These are phyloP conservation scores for Microcebus ravelobensis DNA, from an alignment of 2,113 vertebrate genomes.

Conservation along the genomic window DNA sequence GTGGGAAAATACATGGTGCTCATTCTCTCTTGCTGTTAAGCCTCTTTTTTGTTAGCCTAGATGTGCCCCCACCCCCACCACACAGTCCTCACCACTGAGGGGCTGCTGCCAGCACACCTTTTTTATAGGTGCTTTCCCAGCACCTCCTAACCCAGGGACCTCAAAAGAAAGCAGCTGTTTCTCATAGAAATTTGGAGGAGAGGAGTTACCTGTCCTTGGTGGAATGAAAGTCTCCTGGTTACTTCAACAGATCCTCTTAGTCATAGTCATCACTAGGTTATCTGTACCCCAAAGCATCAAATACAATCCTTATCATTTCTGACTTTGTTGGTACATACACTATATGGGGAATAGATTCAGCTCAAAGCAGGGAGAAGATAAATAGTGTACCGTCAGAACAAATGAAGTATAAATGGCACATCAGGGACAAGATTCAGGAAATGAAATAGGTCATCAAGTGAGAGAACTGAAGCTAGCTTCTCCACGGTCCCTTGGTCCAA, in stretches of 20 bases:
- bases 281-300: neutral
- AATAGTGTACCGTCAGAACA: neutral
- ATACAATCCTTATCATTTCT: neutral
- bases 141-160: neutral
- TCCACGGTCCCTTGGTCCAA: neutral
- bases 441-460: neutral
- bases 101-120: too few species aligned
- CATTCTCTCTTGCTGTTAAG: neutral
- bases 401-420: neutral
- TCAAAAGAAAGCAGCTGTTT: neutral
- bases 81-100: neutral
- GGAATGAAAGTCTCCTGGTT: neutral
- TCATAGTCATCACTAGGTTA: neutral
- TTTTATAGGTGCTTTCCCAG: neutral
- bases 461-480: neutral
- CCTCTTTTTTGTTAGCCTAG: neutral
- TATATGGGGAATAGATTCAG: neutral
- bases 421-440: neutral
- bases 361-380: neutral
- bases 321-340: neutral
- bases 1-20: accelerated
- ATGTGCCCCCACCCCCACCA: neutral
- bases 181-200: neutral
- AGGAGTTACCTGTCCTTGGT: neutral
- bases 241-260: neutral